Conservation (phyloP, 2,888 invertebrate species). For the Aspidapion aeneum region DNA sequence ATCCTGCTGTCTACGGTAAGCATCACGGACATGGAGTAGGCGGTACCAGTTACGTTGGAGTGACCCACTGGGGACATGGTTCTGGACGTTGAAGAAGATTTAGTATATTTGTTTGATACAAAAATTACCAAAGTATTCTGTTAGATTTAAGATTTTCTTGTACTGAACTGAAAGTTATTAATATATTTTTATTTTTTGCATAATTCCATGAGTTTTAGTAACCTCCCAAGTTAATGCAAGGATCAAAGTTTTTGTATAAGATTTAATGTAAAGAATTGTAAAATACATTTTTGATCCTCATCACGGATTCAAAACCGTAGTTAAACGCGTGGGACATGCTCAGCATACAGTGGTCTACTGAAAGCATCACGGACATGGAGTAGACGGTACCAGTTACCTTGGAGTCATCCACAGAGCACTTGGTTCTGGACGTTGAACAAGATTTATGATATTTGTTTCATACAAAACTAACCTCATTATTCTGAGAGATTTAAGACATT, state of each 20-base stretch:
- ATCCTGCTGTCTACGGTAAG: constrained; percentile 31
- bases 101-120: too few species aligned
- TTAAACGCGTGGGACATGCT: constrained; percentile 32
- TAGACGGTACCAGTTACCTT: constrained; percentile 34
- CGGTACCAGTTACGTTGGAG: constrained; percentile 34
- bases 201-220: too few species aligned
- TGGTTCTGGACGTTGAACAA: constrained; percentile 19
- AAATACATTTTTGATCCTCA: constrained; percentile 41
- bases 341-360: constrained; percentile 34
- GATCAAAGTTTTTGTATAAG: too few species aligned
- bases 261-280: too few species aligned
- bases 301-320: constrained; percentile 33
- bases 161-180: too few species aligned
- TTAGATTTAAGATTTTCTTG: too few species aligned
- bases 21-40: constrained; percentile 28
- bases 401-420: constrained; percentile 31
- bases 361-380: constrained; percentile 25
- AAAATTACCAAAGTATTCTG: too few species aligned
- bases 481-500: too few species aligned
- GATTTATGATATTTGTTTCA: too few species aligned
- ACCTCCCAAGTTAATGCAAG: too few species aligned
- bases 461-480: too few species aligned
- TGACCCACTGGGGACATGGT: constrained; percentile 31
- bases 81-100: constrained; percentile 20
- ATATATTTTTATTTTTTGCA: too few species aligned